Conservation (phyloP, 2,113 vertebrate species). For the Oceanites oceanicus region DNA sequence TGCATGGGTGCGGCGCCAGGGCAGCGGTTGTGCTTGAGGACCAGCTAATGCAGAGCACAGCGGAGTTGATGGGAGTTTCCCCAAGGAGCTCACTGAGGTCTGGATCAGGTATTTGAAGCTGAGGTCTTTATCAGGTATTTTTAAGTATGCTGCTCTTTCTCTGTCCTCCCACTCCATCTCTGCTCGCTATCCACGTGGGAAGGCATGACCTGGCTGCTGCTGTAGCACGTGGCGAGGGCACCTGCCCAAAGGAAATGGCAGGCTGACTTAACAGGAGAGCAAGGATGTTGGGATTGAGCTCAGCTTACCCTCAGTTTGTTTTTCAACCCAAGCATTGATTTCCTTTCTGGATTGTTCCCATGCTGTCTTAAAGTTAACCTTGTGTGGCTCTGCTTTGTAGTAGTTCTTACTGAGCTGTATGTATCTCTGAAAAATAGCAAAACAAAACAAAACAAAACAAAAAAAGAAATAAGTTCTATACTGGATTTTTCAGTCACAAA, state of each 20-base stretch:
- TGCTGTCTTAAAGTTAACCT: slow-evolving; percentile 60
- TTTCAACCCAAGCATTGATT: slow-evolving; percentile 74
- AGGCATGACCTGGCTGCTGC: background rate
- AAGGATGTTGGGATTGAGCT: background rate
- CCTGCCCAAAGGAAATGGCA: background rate
- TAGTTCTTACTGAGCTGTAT: slow-evolving; percentile 63
- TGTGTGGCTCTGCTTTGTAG: slow-evolving; percentile 62
- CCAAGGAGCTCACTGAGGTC: background rate
- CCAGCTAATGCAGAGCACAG: background rate
- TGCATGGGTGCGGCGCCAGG: background rate
- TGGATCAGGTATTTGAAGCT: background rate
- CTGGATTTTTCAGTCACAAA: background rate
- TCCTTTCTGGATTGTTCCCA: slow-evolving; percentile 53
- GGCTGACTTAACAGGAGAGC: background rate
- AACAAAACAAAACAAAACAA: background rate
- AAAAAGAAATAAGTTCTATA: background rate
- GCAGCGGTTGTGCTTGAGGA: background rate
- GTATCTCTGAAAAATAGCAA: slow-evolving; percentile 65
- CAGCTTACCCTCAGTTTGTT: slow-evolving; percentile 71
- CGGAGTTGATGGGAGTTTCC: fast-evolving
- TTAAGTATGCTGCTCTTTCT: background rate
- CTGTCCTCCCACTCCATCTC: background rate
- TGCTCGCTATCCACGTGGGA: fast-evolving
- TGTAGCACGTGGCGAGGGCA: background rate
- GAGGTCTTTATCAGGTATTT: background rate